Evolutionary conservation across 1,140 invertebrate genomes (phyloP).

Genomic region (Ectropis grisescens): DNA sequence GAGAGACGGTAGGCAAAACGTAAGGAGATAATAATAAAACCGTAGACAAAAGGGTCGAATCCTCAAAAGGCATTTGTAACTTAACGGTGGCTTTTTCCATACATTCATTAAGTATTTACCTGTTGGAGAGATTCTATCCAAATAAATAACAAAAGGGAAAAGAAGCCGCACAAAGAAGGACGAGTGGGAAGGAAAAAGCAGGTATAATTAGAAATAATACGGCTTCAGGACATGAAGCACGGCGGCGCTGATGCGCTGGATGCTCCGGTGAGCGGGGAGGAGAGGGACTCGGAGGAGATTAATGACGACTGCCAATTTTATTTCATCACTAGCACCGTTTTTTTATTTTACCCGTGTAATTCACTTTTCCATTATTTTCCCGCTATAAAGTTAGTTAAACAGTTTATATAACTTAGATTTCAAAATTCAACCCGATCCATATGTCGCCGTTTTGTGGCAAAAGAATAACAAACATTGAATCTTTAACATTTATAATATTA

Average conservation of each 20-base stretch:
- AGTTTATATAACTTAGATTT: no score
- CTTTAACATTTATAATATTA: no score
- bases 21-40: constrained; percentile 25
- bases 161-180: constrained; percentile 29
- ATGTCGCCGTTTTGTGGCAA: no score
- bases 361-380: no score
- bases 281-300: no score
- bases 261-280: no score
- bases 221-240: constrained; percentile 26
- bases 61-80: constrained; percentile 15
- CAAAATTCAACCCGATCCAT: no score
- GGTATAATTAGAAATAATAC: constrained; percentile 44
- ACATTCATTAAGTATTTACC: constrained; percentile 15
- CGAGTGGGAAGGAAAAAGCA: constrained; percentile 27
- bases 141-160: constrained; percentile 29
- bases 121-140: constrained; percentile 14
- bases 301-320: no score
- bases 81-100: constrained; percentile 18
- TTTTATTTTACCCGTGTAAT: constrained; percentile 27
- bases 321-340: no score
- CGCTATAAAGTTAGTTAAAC: no score
- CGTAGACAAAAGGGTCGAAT: constrained; percentile 13
- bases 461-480: no score
- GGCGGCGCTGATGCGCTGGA: no score
- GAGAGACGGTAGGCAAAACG: constrained; percentile 10